These are phyloP conservation scores for Rhinogobius similis DNA, from an alignment of 2,113 vertebrate genomes.

Conservation along the genomic window DNA sequence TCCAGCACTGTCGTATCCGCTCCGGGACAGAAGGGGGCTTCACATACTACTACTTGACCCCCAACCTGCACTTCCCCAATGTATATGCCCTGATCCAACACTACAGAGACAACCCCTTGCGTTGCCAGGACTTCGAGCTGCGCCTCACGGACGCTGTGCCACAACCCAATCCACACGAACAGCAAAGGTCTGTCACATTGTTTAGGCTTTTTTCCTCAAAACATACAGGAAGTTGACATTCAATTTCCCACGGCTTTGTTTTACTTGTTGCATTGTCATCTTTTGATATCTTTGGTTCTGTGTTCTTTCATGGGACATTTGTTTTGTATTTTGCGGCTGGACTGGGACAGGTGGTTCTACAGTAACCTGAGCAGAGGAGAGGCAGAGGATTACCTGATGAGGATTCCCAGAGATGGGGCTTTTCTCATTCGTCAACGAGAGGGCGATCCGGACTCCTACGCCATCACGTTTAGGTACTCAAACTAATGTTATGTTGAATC, in stretches of 20 bases:
- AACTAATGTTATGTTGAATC: background rate
- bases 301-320: background rate
- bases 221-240: no score
- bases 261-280: no score
- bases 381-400: constrained; percentile 92
- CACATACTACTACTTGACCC: constrained; percentile 86
- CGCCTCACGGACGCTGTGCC: constrained; percentile 90
- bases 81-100: constrained; percentile 89
- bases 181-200: constrained; percentile 77
- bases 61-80: constrained; percentile 88
- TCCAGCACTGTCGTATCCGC: constrained; percentile 94
- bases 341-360: constrained; percentile 90
- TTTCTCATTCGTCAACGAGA: constrained; percentile 94
- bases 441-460: constrained; percentile 82
- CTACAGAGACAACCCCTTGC: constrained; percentile 88
- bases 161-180: constrained; percentile 84
- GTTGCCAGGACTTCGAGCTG: constrained; percentile 92
- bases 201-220: no score
- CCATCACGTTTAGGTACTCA: constrained; percentile 93
- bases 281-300: background rate
- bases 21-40: constrained; percentile 77
- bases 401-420: constrained; percentile 94
- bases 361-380: constrained; percentile 91
- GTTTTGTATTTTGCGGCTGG: background rate
- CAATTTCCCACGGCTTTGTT: background rate